Percentiles rank a stretch among this genome's conserved stretches.
phyloP scores from a whole-genome alignment of 2,797 vertebrate species.

The Bucorvus abyssinicus region DNA sequence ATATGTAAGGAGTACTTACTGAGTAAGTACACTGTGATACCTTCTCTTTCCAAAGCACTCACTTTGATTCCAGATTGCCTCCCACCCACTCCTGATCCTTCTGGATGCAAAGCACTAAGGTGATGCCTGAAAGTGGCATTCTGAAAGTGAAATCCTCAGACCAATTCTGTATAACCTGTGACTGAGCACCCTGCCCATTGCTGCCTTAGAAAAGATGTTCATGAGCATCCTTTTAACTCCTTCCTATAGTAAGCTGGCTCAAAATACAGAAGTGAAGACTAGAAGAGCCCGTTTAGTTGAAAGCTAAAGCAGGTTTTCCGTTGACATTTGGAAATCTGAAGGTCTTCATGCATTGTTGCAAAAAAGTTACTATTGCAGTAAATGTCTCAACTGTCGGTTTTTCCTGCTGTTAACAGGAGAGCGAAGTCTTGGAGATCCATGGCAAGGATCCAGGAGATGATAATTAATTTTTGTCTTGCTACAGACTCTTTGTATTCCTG shows the following conservation, averaged over 20 bases:
- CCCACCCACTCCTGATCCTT: background rate
- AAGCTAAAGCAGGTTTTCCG: background rate
- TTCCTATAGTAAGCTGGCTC: background rate
- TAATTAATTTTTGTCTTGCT: background rate
- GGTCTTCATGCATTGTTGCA: background rate
- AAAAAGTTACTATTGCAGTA: background rate
- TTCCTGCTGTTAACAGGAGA: background rate
- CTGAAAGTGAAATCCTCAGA: background rate
- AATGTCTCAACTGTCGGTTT: background rate
- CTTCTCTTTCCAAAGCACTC: background rate
- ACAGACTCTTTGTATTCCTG: background rate
- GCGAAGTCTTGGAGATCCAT: background rate
- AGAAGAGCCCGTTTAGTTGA: background rate
- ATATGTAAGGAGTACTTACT: background rate
- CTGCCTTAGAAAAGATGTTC: background rate
- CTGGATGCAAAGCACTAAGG: background rate
- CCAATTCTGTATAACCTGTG: accelerated
- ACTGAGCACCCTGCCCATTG: background rate
- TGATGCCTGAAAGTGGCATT: background rate
- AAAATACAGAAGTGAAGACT: background rate
- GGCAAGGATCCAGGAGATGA: background rate
- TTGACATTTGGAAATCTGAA: background rate
- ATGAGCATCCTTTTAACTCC: background rate
- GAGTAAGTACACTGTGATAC: background rate
- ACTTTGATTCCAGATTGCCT: background rate